Base-by-base conservation (phyloP, 2,888 invertebrate genomes). In the Apocheima hispidaria region DNA sequence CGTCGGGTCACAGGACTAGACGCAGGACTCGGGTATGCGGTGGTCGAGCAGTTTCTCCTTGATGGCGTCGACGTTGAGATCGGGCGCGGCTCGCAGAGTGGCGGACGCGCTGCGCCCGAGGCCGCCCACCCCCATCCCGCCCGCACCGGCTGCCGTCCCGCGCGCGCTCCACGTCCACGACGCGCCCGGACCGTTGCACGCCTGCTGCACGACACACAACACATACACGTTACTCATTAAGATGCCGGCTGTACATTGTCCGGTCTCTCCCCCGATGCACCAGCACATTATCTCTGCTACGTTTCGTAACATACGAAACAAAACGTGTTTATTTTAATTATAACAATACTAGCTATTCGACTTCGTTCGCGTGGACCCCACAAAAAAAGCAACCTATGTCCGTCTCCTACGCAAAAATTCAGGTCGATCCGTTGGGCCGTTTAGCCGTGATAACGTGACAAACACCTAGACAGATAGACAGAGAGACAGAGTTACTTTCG, bases 21-120 rank as follows among this genome's bases (percentile, higher is more conserved):
- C 97, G 92, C 97, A 97, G 84, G 97, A 97, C 90, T 97, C 97
- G 43, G 97, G 97, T 82, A 97, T 95, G 82, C 97, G 95, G 84
- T 96, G 96, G 79, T 97, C 96, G 94, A 97, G 96, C 66, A 97
- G 94, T 81, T 97, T 95, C 88, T 97, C 96, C 87, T 97, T 97
- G 88, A 97, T 97, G 79, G 97, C 97, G 86, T 96, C 95, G 58
- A 97, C 97, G 90, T 97, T 97, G 78, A 96, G 94, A 77, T 88
- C 88, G 46, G 86, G 80, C 48, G 89, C 81, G 64, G 85, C 79
- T 74, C 90, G 91, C 69, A 92, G 84, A 63, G 93, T 90, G 51
- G 93, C 89, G 40, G 93, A 92, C 53, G 92, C 93, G 68, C 93
- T 93, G 65, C 93, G 93, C 10, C 84, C 85, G 16, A 88, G 72